A percentile compares a stretch with the other conserved stretches of the same genome.
Evolutionary conservation across 2,888 invertebrate species (phyloP).

Genomic region (Eucriotettix oculatus): DNA sequence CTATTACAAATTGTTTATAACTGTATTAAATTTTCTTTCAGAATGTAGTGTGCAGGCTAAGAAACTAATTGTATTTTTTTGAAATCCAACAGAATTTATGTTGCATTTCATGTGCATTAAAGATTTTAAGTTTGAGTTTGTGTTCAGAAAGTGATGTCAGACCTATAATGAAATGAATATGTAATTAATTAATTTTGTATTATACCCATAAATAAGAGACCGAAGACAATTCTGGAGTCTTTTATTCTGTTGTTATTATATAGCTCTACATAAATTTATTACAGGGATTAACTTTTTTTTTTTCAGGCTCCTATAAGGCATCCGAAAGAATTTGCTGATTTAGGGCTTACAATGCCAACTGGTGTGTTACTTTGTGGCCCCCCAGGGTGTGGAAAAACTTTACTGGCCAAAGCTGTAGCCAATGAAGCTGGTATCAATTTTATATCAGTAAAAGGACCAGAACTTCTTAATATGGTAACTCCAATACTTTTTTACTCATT

Average conservation of each 20-base stretch:
- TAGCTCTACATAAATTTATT: too few relatives aligned
- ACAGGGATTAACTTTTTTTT: constrained; percentile 1
- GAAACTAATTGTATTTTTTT: too few relatives aligned
- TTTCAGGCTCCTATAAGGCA: constrained; percentile 74
- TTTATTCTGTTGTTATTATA: too few relatives aligned
- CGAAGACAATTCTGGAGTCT: not conserved
- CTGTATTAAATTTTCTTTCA: too few relatives aligned
- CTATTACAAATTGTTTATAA: too few relatives aligned
- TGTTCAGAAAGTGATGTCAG: not conserved
- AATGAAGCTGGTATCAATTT: constrained; percentile 98
- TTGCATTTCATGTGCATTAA: too few relatives aligned
- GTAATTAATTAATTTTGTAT: not conserved
- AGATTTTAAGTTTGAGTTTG: not conserved
- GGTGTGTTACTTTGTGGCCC: constrained; percentile 93
- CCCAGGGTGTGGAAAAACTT: constrained; percentile 91
- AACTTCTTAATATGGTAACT: constrained; percentile 83
- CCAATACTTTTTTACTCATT: too few relatives aligned
- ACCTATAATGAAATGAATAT: not conserved
- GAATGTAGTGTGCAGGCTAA: too few relatives aligned
- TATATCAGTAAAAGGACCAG: constrained; percentile 97
- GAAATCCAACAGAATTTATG: too few relatives aligned
- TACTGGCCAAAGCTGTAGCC: constrained; percentile 94
- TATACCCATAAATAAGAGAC: not conserved
- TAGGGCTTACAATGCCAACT: constrained; percentile 67
- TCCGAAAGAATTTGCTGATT: constrained; percentile 56